A percentile compares a stretch with the other conserved stretches of the same genome.
These are phyloP conservation scores for Dysdera silvatica DNA, from an alignment of 1,140 invertebrate species.

Conservation along the genomic window DNA sequence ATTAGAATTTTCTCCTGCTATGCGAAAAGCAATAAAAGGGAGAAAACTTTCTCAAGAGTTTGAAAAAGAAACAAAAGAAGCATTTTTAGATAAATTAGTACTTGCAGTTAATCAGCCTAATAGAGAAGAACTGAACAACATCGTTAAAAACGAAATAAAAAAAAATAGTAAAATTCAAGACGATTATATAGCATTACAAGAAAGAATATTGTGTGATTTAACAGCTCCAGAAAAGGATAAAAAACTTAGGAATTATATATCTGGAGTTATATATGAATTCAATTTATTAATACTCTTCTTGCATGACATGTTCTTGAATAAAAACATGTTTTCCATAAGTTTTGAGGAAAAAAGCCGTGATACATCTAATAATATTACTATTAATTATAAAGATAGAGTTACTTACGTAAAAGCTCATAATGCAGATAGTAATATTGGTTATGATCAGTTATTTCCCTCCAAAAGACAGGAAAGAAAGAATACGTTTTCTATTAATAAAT, in stretches of 20 bases:
- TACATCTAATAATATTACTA: conserved; percentile 1
- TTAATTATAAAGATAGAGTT: conserved; percentile 8
- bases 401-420: conserved; percentile 6
- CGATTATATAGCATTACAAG: conserved; percentile 2
- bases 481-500: conserved; percentile 11
- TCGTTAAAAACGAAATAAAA: conserved; percentile 12
- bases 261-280: conserved; percentile 6
- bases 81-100: conserved; percentile 16
- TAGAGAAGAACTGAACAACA: conserved; percentile 15
- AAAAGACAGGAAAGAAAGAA: too few relatives aligned
- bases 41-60: background rate
- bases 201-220: conserved; percentile 1
- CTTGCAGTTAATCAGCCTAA: conserved; percentile 16
- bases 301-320: conserved; percentile 6
- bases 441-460: conserved; percentile 4
- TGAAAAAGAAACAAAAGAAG: conserved; percentile 6
- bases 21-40: conserved; percentile 1
- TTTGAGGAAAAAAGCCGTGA: conserved; percentile 3
- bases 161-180: conserved; percentile 3
- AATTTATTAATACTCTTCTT: conserved; percentile 11
- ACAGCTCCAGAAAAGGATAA: background rate
- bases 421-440: conserved; percentile 11
- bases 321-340: conserved; percentile 15
- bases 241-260: background rate
- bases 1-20: conserved; percentile 2